Evolutionary conservation across 2,888 invertebrate species (phyloP).

Genomic region (Apodemia mormo): DNA sequence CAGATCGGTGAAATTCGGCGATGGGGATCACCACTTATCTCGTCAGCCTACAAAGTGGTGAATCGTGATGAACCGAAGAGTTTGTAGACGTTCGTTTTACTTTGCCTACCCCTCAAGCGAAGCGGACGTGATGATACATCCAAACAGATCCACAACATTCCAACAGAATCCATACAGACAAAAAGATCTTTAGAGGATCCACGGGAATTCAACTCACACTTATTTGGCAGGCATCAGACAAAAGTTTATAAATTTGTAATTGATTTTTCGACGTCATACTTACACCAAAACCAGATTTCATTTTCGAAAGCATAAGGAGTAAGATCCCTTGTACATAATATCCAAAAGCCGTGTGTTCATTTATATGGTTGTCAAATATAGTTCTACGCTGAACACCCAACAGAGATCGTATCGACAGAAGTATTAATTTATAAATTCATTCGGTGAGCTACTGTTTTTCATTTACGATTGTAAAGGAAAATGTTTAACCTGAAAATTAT

Average conservation of each 20-base stretch:
- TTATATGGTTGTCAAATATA: slow-evolving; percentile 21
- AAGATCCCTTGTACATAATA: not conserved
- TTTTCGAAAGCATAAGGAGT: not conserved
- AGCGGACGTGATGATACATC: too few relatives aligned
- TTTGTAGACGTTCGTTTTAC: too few relatives aligned
- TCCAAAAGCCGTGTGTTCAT: slow-evolving; percentile 12
- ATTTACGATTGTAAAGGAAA: not conserved
- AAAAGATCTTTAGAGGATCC: too few relatives aligned
- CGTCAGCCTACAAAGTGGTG: too few relatives aligned
- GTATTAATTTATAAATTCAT: slow-evolving; percentile 29
- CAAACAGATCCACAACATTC: too few relatives aligned
- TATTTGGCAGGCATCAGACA: not conserved
- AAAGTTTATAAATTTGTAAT: not conserved
- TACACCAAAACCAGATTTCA: not conserved
- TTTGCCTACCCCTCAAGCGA: too few relatives aligned
- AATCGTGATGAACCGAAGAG: too few relatives aligned
- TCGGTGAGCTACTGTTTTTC: slow-evolving; percentile 43
- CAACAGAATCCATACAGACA: too few relatives aligned
- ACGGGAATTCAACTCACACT: too few relatives aligned
- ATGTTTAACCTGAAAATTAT: not conserved
- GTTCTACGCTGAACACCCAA: slow-evolving; percentile 19
- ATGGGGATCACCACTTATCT: too few relatives aligned
- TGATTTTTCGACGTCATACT: not conserved
- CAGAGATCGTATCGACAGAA: slow-evolving; percentile 26
- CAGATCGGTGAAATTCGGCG: too few relatives aligned